These are phyloP conservation scores for Gambusia yucatana DNA, from an alignment of 2,797 vertebrate species.

Conservation along the genomic window DNA sequence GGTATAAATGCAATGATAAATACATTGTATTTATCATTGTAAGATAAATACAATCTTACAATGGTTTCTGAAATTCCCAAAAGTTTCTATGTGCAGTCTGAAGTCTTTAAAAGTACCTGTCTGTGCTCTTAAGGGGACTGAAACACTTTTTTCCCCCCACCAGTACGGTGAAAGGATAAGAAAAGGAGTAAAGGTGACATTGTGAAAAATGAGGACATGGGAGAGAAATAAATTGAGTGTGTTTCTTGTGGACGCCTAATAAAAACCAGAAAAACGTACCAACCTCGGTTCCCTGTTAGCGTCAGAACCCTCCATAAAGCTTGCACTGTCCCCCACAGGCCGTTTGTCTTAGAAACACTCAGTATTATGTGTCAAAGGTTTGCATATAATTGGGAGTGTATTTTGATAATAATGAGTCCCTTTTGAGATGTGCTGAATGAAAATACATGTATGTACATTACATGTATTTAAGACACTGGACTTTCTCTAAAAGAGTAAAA, in stretches of 20 bases:
- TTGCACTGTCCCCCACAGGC: constrained; percentile 12
- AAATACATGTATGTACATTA: background rate
- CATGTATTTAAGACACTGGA: background rate
- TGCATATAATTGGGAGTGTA: background rate
- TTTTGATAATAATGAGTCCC: background rate
- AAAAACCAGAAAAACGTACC: constrained; percentile 12
- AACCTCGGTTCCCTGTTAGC: constrained; percentile 1
- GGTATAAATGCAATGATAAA: no score
- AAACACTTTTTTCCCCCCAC: background rate
- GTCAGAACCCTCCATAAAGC: constrained; percentile 25
- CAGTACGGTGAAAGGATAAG: constrained; percentile 5
- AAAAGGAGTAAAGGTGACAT: constrained; percentile 17
- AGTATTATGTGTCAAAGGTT: background rate
- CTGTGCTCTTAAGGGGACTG: background rate
- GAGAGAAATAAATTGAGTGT: constrained; percentile 28
- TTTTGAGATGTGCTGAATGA: background rate
- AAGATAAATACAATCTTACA: background rate
- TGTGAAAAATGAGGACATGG: constrained; percentile 44
- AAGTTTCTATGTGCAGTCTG: no score
- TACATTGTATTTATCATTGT: no score
- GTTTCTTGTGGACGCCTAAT: constrained; percentile 7
- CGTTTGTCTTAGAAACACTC: constrained; percentile 16
- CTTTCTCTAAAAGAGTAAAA: background rate
- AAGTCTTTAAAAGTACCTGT: background rate
- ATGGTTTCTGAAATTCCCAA: background rate